phyloP scores from a whole-genome alignment of 2,888 invertebrate genomes.

The Epistrophe eligans region DNA sequence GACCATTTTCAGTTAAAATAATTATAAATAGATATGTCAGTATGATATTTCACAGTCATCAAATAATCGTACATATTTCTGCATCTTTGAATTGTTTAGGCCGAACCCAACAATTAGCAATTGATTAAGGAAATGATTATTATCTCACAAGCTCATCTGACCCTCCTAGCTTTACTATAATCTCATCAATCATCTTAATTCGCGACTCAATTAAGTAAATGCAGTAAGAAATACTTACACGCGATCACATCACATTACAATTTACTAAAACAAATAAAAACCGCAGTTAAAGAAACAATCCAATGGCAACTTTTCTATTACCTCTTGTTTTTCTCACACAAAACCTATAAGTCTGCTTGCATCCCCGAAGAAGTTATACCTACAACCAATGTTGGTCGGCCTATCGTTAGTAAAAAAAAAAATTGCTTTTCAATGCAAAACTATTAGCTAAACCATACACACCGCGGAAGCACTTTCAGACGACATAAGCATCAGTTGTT shows the following conservation, averaged over 20 bases:
- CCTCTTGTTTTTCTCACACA: slow-evolving; percentile 49
- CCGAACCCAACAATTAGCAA: slow-evolving; percentile 37
- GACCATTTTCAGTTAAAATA: too few species aligned
- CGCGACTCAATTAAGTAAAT: slow-evolving; percentile 62
- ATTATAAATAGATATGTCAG: too few species aligned
- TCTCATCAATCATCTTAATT: slow-evolving; percentile 64
- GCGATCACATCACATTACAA: slow-evolving; percentile 35
- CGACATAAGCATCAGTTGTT: slow-evolving; percentile 42
- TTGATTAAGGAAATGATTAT: slow-evolving; percentile 60
- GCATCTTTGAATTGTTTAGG: neutral
- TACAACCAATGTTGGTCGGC: neutral
- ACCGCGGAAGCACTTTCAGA: slow-evolving; percentile 61
- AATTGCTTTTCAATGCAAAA: slow-evolving; percentile 48
- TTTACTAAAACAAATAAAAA: slow-evolving; percentile 28
- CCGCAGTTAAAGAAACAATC: slow-evolving; percentile 34
- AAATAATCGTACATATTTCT: neutral
- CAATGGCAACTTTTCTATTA: slow-evolving; percentile 66
- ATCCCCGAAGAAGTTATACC: neutral
- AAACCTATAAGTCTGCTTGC: neutral
- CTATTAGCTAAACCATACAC: slow-evolving; percentile 52
- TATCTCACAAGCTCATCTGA: slow-evolving; percentile 29
- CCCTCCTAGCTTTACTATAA: slow-evolving; percentile 20
- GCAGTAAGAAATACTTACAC: neutral
- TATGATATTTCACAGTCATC: neutral
- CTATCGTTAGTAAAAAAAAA: slow-evolving; percentile 35